Evolutionary conservation across 2,888 invertebrate genomes (phyloP).

Genomic region (Cenopis cana): DNA sequence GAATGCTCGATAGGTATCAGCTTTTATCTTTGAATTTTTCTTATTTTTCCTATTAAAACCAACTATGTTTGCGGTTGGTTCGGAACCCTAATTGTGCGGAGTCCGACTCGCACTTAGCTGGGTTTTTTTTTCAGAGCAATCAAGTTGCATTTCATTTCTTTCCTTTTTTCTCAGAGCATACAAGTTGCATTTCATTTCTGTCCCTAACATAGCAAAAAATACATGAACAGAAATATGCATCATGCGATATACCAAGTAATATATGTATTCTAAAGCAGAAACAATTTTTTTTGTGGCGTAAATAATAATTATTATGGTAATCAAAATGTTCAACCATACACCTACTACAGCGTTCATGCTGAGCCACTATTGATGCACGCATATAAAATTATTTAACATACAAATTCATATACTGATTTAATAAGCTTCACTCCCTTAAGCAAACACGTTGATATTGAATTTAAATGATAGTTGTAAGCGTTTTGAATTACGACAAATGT

Average conservation of each 20-base stretch:
- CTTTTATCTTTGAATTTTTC: no score
- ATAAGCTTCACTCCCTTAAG: slow-evolving; percentile 20
- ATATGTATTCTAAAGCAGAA: neutral
- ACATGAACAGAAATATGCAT: no score
- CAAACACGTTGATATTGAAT: slow-evolving; percentile 40
- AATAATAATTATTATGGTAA: neutral
- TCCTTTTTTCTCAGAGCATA: no score
- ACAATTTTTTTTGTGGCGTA: neutral
- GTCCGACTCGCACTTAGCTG: no score
- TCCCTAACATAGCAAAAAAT: neutral
- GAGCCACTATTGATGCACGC: neutral
- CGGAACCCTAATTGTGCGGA: no score
- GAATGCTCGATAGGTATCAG: no score
- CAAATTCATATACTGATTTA: slow-evolving; percentile 2
- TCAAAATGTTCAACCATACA: neutral
- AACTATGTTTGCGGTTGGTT: no score
- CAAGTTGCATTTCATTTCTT: no score
- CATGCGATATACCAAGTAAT: no score
- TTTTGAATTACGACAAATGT: slow-evolving; percentile 35
- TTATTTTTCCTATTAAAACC: no score
- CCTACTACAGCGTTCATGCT: neutral
- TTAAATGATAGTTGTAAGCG: slow-evolving; percentile 37
- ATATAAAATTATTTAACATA: slow-evolving; percentile 3
- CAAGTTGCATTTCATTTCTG: neutral
- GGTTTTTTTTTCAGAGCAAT: no score